These are phyloP conservation scores for Malurus leucopterus DNA, from an alignment of 2,797 vertebrate genomes.

Conservation along the genomic window DNA sequence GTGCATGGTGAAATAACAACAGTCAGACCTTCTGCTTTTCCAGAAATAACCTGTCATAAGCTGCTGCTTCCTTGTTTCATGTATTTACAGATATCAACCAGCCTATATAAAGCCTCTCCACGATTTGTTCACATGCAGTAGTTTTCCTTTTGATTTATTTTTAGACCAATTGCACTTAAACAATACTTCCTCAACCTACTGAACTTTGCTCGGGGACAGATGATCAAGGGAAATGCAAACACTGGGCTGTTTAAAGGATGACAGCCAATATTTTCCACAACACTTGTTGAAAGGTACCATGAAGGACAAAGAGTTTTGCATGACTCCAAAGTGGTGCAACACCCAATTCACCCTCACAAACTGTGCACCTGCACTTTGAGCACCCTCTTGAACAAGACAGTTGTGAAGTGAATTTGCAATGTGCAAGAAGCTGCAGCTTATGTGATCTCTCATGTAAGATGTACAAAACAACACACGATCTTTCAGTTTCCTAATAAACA, in stretches of 20 bases:
- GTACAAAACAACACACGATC: background rate
- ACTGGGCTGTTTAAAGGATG: background rate
- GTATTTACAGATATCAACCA: conserved; percentile 34
- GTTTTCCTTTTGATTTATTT: conserved; percentile 50
- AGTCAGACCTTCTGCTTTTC: conserved; percentile 42
- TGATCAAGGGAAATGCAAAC: conserved; percentile 1
- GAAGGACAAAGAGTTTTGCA: background rate
- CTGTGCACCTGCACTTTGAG: background rate
- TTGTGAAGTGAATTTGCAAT: background rate
- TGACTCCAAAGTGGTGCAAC: background rate
- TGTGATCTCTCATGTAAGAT: background rate
- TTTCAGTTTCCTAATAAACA: background rate
- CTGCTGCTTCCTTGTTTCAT: conserved; percentile 58
- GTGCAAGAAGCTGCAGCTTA: background rate
- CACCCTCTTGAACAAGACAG: background rate
- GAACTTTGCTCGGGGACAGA: conserved; percentile 2
- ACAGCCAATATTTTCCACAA: background rate
- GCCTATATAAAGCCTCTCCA: conserved; percentile 27
- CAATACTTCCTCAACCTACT: conserved; percentile 5
- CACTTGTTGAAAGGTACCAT: background rate
- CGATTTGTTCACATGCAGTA: conserved; percentile 5
- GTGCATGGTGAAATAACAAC: background rate
- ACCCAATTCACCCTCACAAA: background rate
- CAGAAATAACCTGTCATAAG: conserved; percentile 58
- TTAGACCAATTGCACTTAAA: conserved; percentile 34